phyloP scores from a whole-genome alignment of 1,140 invertebrate genomes.

The Contarinia nasturtii region DNA sequence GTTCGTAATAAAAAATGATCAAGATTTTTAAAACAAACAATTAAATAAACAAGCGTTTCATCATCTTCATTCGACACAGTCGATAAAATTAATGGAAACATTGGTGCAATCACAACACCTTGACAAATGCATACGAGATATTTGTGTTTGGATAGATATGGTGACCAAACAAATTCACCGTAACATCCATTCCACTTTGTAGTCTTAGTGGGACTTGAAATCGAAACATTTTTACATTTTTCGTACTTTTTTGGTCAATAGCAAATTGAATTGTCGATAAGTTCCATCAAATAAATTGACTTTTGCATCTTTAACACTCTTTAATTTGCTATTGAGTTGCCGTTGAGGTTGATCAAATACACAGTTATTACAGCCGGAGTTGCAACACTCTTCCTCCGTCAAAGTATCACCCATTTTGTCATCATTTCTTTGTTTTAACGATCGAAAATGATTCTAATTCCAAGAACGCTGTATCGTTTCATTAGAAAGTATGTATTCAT shows the following conservation, averaged over 20 bases:
- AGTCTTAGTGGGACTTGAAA: conserved; percentile 7
- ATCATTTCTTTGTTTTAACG: too few relatives aligned
- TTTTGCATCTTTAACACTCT: too few relatives aligned
- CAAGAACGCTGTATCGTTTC: too few relatives aligned
- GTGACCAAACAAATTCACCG: conserved; percentile 9
- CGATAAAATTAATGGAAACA: conserved; percentile 11
- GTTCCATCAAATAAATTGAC: too few relatives aligned
- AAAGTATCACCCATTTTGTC: neutral
- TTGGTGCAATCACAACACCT: conserved; percentile 19
- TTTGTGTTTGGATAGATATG: conserved; percentile 8
- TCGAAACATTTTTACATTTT: neutral
- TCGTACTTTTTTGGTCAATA: too few relatives aligned
- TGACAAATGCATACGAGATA: conserved; percentile 13
- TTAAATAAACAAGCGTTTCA: conserved; percentile 12
- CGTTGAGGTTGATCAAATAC: neutral
- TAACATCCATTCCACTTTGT: conserved; percentile 18
- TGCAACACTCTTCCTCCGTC: neutral
- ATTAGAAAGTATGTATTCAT: too few relatives aligned
- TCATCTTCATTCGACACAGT: conserved; percentile 20
- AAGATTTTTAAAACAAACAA: conserved; percentile 14
- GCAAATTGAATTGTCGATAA: too few relatives aligned
- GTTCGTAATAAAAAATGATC: conserved; percentile 15
- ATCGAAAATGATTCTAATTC: too few relatives aligned
- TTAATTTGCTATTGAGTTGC: too few relatives aligned
- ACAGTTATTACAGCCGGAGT: neutral